Base-by-base conservation (phyloP, 2,113 vertebrate genomes). In the Pyxicephalus adspersus region DNA sequence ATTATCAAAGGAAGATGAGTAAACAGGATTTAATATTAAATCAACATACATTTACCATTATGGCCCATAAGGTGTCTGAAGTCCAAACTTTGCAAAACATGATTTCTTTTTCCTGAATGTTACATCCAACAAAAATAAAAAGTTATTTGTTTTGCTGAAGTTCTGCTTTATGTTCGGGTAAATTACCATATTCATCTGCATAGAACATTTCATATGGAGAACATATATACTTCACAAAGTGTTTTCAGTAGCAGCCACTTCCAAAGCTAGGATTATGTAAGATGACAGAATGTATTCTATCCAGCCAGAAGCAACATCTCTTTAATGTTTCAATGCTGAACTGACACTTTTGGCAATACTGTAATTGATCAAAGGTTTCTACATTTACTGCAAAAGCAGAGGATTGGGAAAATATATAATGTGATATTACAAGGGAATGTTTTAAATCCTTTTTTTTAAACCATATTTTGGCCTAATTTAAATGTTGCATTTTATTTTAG, bases 271-370 rank as follows among this genome's bases (percentile, higher is more conserved):
- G 28, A 74, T 74, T 58, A 74, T 60, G 55, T 60, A 58, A 60
- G 55, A 38, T 38, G 71, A 74, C 52, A 73, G 64, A 38, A 9
- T 34, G 3, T 29, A 28, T 60, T 74, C n/a, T 38, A 16, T 34
- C 13, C 15, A 60, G 28, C 71, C 55, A 28, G 28, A 74, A 55
- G 71, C 71, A 38, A 34, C 15, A 45, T 20, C 20, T 31, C 71
- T 74, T 74, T 74, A 57, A 74, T 74, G 71, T 60, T 74, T 74
- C 55, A 74, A n/a, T 38, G 71, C 29, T 60, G 29, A 74, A 74
- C n/a, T 74, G 55, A 38, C 55, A 34, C 25, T 57, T 74, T 57
- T 29, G 34, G 29, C 55, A 38, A 16, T 60, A 38, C 13, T 60
- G 11, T 23, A 38, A 22, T 38, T 74, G 71, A 74, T 74, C 55